These are phyloP conservation scores for Pteruthius melanotis DNA, from an alignment of 2,113 vertebrate species.

Conservation along the genomic window DNA sequence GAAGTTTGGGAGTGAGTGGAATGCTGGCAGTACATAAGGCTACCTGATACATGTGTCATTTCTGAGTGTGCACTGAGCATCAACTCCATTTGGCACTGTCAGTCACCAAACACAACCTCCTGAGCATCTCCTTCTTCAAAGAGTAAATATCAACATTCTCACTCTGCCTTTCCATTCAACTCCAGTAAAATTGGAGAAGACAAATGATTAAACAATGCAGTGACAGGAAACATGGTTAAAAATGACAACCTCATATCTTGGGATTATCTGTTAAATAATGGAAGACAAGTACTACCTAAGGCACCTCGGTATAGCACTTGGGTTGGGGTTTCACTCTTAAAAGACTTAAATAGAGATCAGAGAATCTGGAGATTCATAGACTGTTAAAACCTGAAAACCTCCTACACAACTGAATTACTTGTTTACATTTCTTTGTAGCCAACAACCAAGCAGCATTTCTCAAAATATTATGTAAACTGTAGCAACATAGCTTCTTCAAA, in stretches of 20 bases:
- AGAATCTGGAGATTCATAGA: background rate
- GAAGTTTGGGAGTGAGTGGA: background rate
- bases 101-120: background rate
- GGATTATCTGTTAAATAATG: background rate
- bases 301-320: background rate
- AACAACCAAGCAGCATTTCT: background rate
- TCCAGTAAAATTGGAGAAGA: background rate
- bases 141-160: background rate
- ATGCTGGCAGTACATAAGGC: background rate
- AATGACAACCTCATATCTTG: background rate
- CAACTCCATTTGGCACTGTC: background rate
- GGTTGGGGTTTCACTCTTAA: background rate
- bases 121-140: background rate
- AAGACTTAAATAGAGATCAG: background rate
- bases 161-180: background rate
- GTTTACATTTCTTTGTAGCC: background rate
- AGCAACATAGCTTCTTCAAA: background rate
- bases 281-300: background rate
- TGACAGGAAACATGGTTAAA: background rate
- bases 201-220: background rate
- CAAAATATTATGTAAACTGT: background rate
- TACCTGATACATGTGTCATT: background rate
- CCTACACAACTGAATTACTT: background rate
- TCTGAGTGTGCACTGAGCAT: background rate
- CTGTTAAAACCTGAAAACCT: background rate